These are phyloP conservation scores for Corapipo altera DNA, from an alignment of 2,113 vertebrate genomes.

Conservation along the genomic window DNA sequence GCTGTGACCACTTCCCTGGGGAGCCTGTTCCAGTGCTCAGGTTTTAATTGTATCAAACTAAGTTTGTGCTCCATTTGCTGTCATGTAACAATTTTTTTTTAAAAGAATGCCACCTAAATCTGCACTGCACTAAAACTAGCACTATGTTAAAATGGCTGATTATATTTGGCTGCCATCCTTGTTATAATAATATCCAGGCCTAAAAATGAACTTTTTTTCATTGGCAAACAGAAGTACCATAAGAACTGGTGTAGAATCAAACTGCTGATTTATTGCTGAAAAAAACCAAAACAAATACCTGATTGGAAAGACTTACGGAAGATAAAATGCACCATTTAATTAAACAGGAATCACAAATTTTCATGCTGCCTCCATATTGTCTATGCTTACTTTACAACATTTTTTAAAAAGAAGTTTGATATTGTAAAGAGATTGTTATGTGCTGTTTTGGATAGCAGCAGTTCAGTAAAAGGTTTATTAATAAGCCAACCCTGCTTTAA, in stretches of 20 bases:
- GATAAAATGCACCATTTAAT: not conserved
- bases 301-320: not conserved
- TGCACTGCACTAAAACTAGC: not conserved
- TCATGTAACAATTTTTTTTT: not conserved
- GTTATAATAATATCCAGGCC: not conserved
- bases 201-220: not conserved
- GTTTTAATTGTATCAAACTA: not conserved
- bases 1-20: not conserved
- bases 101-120: not conserved
- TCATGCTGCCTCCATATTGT: not conserved
- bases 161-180: not conserved
- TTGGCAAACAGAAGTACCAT: not conserved
- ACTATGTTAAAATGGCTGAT: not conserved
- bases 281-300: not conserved
- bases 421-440: not conserved
- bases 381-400: not conserved
- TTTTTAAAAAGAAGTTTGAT: not conserved
- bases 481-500: not conserved
- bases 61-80: not conserved
- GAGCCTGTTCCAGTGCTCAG: not conserved
- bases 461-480: not conserved
- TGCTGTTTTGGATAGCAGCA: not conserved
- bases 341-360: not conserved
- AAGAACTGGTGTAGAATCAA: not conserved
- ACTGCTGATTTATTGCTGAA: not conserved